A percentile compares a stretch with the other conserved stretches of the same genome.
Conservation (phyloP, 2,888 invertebrate species). For the Caenorhabditis sp. region DNA sequence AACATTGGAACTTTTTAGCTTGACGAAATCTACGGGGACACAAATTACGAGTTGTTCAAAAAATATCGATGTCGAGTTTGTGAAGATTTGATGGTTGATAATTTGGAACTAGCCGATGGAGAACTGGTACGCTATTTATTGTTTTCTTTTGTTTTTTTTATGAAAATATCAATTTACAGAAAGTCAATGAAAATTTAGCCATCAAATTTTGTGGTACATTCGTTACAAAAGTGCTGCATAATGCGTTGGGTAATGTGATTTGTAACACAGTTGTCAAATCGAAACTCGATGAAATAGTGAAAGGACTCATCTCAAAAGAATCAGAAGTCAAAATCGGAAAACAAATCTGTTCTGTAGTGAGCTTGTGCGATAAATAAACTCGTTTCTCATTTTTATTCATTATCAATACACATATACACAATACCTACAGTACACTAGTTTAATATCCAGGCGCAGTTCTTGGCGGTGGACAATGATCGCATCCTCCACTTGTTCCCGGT, state of each 20-base stretch:
- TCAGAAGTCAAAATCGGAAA: slow-evolving; percentile 6
- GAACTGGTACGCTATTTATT: slow-evolving; percentile 30
- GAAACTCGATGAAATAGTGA: slow-evolving; percentile 21
- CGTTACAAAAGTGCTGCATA: slow-evolving; percentile 18
- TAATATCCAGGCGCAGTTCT: slow-evolving; percentile 42
- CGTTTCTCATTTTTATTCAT: background rate
- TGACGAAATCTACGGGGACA: slow-evolving; percentile 7
- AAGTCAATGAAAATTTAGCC: slow-evolving; percentile 21
- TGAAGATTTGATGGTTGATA: slow-evolving; percentile 24
- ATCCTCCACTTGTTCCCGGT: slow-evolving; percentile 44
- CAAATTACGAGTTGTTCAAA: slow-evolving; percentile 24
- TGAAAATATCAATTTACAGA: slow-evolving; percentile 8
- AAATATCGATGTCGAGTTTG: slow-evolving; percentile 23
- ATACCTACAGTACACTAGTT: background rate
- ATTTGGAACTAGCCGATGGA: slow-evolving; percentile 19
- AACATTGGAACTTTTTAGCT: background rate
- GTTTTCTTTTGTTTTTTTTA: background rate
- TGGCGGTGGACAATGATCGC: slow-evolving; percentile 44
- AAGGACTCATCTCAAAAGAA: slow-evolving; percentile 5
- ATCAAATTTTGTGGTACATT: slow-evolving; percentile 25
- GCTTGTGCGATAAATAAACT: slow-evolving; percentile 18
- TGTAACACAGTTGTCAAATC: slow-evolving; percentile 21
- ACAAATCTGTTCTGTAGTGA: slow-evolving; percentile 10
- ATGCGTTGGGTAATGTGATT: slow-evolving; percentile 18
- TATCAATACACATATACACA: background rate